Evolutionary conservation across 1,140 invertebrate genomes (phyloP).

Genomic region (Acyrthosiphon pisum): DNA sequence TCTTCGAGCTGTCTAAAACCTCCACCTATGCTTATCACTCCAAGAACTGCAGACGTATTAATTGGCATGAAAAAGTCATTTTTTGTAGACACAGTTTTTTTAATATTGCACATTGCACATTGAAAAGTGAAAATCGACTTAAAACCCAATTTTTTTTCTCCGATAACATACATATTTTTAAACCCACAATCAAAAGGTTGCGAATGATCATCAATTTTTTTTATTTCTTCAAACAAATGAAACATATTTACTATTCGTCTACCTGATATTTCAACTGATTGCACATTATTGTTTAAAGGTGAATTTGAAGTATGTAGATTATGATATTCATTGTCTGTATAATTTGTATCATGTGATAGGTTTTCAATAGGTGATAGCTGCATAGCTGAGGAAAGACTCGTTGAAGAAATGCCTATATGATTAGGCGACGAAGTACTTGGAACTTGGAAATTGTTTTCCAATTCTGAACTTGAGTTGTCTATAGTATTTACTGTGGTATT

Average conservation of each 20-base stretch:
- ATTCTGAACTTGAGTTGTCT: too few species aligned
- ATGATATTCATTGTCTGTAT: not conserved
- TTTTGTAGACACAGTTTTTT: not conserved
- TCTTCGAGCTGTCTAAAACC: not conserved
- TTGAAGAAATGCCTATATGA: too few species aligned
- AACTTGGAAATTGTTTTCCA: too few species aligned
- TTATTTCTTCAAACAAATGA: not conserved
- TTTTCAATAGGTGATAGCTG: too few species aligned
- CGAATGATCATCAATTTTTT: not conserved
- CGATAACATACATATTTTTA: not conserved
- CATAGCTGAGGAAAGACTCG: too few species aligned
- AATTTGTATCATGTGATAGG: too few species aligned
- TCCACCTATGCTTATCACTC: not conserved
- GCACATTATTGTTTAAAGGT: not conserved
- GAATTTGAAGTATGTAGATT: not conserved
- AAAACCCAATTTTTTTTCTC: not conserved
- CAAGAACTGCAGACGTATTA: not conserved
- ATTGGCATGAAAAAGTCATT: not conserved
- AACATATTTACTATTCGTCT: not conserved
- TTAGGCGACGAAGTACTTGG: too few species aligned
- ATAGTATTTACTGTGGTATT: too few species aligned
- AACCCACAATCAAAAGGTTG: not conserved
- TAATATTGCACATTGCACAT: not conserved
- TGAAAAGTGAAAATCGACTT: not conserved
- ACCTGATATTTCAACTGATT: not conserved